phyloP scores from a whole-genome alignment of 1,140 invertebrate genomes.

The Heliconius eleuchia region DNA sequence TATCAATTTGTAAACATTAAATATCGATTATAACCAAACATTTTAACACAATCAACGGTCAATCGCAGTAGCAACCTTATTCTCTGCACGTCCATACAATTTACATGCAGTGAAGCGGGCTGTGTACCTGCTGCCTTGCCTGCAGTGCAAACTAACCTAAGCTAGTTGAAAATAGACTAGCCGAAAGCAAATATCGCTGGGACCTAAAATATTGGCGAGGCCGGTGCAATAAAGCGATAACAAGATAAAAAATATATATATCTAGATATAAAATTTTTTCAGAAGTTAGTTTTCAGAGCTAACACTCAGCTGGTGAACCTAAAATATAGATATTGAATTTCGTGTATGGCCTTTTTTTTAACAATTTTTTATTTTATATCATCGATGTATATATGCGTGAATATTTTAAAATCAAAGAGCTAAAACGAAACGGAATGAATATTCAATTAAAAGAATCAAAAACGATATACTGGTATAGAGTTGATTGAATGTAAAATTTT shows the following conservation, averaged over 20 bases:
- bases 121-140: slow-evolving; percentile 9
- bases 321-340: slow-evolving; percentile 4
- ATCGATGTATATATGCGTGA: not conserved
- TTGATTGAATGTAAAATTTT: not conserved
- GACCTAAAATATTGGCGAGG: slow-evolving; percentile 3
- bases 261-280: not conserved
- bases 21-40: not conserved
- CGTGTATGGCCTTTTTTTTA: not conserved
- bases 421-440: not conserved
- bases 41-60: not conserved
- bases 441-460: not conserved
- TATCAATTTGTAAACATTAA: not conserved
- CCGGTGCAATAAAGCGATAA: not conserved
- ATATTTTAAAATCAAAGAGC: not conserved
- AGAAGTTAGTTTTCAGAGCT: not conserved
- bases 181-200: slow-evolving; percentile 3
- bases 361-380: not conserved
- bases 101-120: not conserved
- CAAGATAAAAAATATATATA: slow-evolving; percentile 10
- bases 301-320: not conserved
- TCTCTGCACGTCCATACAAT: slow-evolving; percentile 5
- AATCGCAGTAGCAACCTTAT: not conserved
- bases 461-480: not conserved
- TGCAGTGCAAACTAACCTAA: slow-evolving; percentile 10
- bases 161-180: slow-evolving; percentile 10